Evolutionary conservation across 2,888 invertebrate genomes (phyloP).

Genomic region (Drosophila stalkeri): DNA sequence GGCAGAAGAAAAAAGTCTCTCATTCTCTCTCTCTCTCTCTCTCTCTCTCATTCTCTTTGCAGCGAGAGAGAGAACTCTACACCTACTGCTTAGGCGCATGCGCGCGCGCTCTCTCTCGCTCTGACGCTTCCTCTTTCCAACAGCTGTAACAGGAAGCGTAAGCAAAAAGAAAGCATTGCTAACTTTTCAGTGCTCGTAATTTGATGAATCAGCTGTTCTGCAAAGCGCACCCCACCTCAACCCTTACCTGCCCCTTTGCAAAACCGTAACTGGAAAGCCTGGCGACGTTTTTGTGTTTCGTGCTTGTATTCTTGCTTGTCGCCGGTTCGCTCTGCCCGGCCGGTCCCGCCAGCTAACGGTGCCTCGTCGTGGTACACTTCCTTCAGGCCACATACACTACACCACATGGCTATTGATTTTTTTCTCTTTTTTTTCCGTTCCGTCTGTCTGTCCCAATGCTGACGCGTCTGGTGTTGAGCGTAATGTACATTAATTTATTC

Average conservation of each 20-base stretch:
- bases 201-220: slow-evolving; percentile 77
- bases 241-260: neutral
- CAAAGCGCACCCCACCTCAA: slow-evolving; percentile 22
- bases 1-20: slow-evolving; percentile 41
- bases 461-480: slow-evolving; percentile 63
- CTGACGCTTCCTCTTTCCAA: slow-evolving; percentile 27
- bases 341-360: slow-evolving; percentile 33
- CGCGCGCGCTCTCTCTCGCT: slow-evolving; percentile 18
- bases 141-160: slow-evolving; percentile 56
- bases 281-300: slow-evolving; percentile 37
- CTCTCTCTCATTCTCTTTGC: slow-evolving; percentile 17
- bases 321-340: slow-evolving; percentile 44
- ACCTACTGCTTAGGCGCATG: slow-evolving; percentile 14
- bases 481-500: slow-evolving; percentile 74
- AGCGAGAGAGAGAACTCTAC: slow-evolving; percentile 1
- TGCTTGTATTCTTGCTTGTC: slow-evolving; percentile 43
- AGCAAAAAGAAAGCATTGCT: slow-evolving; percentile 33
- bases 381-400: slow-evolving; percentile 55
- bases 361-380: slow-evolving; percentile 35
- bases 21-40: too few species aligned
- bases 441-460: slow-evolving; percentile 33
- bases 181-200: slow-evolving; percentile 24
- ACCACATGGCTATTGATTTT: slow-evolving; percentile 83
- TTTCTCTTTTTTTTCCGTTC: slow-evolving; percentile 2
- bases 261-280: slow-evolving; percentile 38